A percentile compares a stretch with the other conserved stretches of the same genome.
These are phyloP conservation scores for Cotesia vestalis DNA, from an alignment of 1,140 invertebrate genomes.

Conservation along the genomic window DNA sequence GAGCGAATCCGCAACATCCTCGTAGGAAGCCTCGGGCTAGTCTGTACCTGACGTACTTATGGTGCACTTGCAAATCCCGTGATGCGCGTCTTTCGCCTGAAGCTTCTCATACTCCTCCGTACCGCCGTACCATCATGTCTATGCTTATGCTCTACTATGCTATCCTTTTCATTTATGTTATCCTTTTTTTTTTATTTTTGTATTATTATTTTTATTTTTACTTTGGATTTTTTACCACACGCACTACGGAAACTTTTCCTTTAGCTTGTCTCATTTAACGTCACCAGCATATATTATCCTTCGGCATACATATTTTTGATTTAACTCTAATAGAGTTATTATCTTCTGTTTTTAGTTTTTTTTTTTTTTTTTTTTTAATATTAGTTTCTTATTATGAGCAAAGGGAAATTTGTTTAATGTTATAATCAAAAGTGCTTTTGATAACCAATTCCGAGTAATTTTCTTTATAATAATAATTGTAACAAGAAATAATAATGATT, in stretches of 20 bases:
- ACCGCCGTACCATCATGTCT: background rate
- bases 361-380: too few relatives aligned
- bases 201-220: background rate
- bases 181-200: background rate
- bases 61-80: constrained; percentile 21
- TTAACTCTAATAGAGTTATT: too few relatives aligned
- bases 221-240: background rate
- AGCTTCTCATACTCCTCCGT: constrained; percentile 23
- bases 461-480: too few relatives aligned
- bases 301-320: too few relatives aligned
- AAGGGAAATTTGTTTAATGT: too few relatives aligned
- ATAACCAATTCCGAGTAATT: too few relatives aligned
- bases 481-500: too few relatives aligned
- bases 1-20: constrained; percentile 31
- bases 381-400: too few relatives aligned
- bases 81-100: constrained; percentile 22
- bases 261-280: background rate
- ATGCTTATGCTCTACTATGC: background rate
- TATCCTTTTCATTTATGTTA: background rate
- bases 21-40: constrained; percentile 26
- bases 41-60: constrained; percentile 35
- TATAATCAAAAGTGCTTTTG: too few relatives aligned
- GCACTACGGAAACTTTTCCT: background rate
- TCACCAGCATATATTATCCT: too few relatives aligned
- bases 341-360: too few relatives aligned